A percentile compares a stretch with the other conserved stretches of the same genome.
Evolutionary conservation across 2,113 vertebrate species (phyloP).

Genomic region (Pomatostomus ruficeps): DNA sequence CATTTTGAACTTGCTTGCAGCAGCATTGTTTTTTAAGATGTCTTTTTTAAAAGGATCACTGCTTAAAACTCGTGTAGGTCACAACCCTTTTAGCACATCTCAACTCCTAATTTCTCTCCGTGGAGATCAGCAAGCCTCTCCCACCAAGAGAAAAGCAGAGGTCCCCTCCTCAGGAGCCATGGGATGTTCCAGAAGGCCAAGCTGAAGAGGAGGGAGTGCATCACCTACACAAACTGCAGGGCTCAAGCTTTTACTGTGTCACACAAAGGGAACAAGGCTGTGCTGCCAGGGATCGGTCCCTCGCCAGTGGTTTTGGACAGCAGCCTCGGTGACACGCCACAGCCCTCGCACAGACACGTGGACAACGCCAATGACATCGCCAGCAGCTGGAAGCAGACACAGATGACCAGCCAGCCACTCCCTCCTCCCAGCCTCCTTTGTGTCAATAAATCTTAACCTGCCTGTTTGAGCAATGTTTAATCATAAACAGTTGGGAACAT

Average conservation of each 20-base stretch:
- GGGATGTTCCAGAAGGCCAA: not conserved
- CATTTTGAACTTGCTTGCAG: not conserved
- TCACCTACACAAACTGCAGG: not conserved
- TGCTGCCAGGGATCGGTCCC: not conserved
- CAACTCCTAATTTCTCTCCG: not conserved
- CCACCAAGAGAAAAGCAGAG: fast-evolving
- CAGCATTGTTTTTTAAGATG: not conserved
- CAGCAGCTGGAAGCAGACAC: not conserved
- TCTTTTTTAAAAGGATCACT: not conserved
- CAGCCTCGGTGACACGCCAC: not conserved
- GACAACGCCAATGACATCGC: not conserved
- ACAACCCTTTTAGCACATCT: not conserved
- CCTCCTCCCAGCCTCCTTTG: conserved; percentile 1
- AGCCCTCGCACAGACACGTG: not conserved
- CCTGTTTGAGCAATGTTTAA: conserved; percentile 63
- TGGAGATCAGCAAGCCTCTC: not conserved
- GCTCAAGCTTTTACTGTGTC: not conserved
- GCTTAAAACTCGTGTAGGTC: not conserved
- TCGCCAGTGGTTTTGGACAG: not conserved
- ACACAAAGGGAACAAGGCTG: not conserved
- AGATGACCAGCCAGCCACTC: not conserved
- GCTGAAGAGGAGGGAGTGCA: not conserved
- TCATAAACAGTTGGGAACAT: conserved; percentile 46
- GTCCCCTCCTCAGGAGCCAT: not conserved
- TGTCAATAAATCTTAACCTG: conserved; percentile 33